phyloP scores from a whole-genome alignment of 2,797 vertebrate genomes.

The Schizothorax lantsangensis region DNA sequence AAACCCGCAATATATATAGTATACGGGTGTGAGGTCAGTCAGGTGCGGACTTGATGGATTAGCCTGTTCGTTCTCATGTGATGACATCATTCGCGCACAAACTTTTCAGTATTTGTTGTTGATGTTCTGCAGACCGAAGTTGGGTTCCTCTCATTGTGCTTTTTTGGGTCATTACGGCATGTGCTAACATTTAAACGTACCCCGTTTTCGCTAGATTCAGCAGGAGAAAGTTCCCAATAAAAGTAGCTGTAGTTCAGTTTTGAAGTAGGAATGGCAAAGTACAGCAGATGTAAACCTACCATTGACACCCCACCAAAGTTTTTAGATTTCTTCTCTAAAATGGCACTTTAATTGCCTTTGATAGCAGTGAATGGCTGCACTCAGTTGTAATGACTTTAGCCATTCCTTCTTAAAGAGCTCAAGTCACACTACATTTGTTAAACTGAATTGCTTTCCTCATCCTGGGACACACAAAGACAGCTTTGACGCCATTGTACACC shows the following conservation, averaged over 20 bases:
- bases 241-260: conserved; percentile 17
- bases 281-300: conserved; percentile 42
- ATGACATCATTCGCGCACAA: conserved; percentile 19
- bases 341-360: conserved; percentile 63
- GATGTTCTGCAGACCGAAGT: neutral
- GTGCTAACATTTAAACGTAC: conserved; percentile 17
- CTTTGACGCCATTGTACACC: conserved; percentile 79
- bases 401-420: conserved; percentile 74
- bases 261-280: neutral
- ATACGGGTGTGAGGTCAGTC: conserved; percentile 53
- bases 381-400: conserved; percentile 73
- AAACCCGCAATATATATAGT: conserved; percentile 56
- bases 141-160: conserved; percentile 22
- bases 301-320: conserved; percentile 53
- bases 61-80: conserved; percentile 34
- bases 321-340: conserved; percentile 56
- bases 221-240: neutral
- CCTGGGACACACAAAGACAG: conserved; percentile 73
- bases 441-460: conserved; percentile 77
- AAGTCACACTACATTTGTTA: conserved; percentile 84
- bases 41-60: conserved; percentile 51
- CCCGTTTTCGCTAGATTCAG: neutral
- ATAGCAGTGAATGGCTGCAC: conserved; percentile 65
- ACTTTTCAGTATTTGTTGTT: conserved; percentile 34
- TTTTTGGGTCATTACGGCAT: conserved; percentile 34